These are phyloP conservation scores for Oreochromis spilurus DNA, from an alignment of 2,113 vertebrate genomes.

Conservation along the genomic window DNA sequence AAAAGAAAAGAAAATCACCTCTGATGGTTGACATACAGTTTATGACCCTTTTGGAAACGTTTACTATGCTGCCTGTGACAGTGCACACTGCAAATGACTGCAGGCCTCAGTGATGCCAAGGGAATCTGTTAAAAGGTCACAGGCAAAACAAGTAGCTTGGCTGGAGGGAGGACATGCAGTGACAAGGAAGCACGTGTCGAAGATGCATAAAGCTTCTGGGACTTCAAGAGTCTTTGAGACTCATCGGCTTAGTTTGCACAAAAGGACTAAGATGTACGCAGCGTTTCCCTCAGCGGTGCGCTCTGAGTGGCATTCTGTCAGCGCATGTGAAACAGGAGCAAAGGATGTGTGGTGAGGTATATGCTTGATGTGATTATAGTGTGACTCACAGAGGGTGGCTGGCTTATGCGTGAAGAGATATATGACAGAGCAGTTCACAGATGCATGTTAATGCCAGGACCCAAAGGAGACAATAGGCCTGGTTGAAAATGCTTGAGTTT, in stretches of 20 bases:
- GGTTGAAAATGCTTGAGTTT: constrained; percentile 9
- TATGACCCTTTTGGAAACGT: constrained; percentile 51
- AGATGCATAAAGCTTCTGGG: constrained; percentile 32
- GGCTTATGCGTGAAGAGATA: constrained; percentile 23
- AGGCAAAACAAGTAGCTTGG: constrained; percentile 55
- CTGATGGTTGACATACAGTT: constrained; percentile 36
- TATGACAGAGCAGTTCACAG: constrained; percentile 23
- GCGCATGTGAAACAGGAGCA: not conserved
- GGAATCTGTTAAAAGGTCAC: constrained; percentile 72
- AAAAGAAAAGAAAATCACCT: not conserved
- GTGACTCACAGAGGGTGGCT: constrained; percentile 31
- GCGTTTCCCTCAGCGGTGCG: not conserved
- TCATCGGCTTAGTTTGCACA: constrained; percentile 9
- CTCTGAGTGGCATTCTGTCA: not conserved
- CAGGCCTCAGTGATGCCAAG: constrained; percentile 54
- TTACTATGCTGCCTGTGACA: constrained; percentile 62
- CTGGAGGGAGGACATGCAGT: constrained; percentile 56
- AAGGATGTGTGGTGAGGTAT: not conserved
- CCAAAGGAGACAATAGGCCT: constrained; percentile 22
- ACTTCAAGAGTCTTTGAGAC: constrained; percentile 30
- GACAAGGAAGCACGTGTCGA: constrained; percentile 46
- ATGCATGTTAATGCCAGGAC: constrained; percentile 44
- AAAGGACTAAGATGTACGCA: not conserved
- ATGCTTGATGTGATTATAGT: constrained; percentile 29
- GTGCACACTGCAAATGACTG: constrained; percentile 62